Conservation (phyloP, 1,140 invertebrate species). For the Tetraneura akinire region DNA sequence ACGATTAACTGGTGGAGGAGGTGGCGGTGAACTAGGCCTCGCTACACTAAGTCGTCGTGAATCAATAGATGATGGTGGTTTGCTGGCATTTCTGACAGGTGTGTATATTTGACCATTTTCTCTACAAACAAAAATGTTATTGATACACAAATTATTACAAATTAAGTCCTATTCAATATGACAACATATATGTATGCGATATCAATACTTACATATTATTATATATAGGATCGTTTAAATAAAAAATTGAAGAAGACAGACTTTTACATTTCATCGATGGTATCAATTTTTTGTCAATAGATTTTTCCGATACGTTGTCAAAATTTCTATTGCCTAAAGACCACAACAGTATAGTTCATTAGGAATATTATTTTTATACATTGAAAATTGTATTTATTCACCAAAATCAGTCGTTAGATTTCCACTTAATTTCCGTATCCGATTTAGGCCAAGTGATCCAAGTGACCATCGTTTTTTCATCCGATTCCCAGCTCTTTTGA, state of each 20-base stretch:
- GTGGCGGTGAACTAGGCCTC: conserved; percentile 53
- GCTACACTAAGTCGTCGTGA: conserved; percentile 53
- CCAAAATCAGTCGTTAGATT: neutral
- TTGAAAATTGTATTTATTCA: neutral
- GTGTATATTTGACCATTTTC: neutral
- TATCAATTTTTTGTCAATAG: neutral
- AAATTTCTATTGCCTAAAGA: neutral
- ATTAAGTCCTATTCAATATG: neutral
- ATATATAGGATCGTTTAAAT: conserved; percentile 3
- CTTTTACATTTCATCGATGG: neutral
- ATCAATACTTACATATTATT: neutral
- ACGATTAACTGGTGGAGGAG: conserved; percentile 54
- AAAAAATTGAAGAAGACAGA: conserved; percentile 8
- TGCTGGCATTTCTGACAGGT: neutral
- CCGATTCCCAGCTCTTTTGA: conserved; percentile 55
- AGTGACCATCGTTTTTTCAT: conserved; percentile 55
- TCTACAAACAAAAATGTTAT: neutral
- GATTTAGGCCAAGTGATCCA: conserved; percentile 53
- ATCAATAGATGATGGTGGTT: conserved; percentile 49
- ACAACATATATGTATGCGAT: neutral
- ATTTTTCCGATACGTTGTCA: conserved; percentile 1
- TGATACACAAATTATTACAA: neutral
- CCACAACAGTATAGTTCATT: neutral
- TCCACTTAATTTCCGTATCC: conserved; percentile 53
- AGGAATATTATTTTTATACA: too few relatives aligned